These are phyloP conservation scores for Oophaga pumilio DNA, from an alignment of 2,113 vertebrate genomes.

Conservation along the genomic window DNA sequence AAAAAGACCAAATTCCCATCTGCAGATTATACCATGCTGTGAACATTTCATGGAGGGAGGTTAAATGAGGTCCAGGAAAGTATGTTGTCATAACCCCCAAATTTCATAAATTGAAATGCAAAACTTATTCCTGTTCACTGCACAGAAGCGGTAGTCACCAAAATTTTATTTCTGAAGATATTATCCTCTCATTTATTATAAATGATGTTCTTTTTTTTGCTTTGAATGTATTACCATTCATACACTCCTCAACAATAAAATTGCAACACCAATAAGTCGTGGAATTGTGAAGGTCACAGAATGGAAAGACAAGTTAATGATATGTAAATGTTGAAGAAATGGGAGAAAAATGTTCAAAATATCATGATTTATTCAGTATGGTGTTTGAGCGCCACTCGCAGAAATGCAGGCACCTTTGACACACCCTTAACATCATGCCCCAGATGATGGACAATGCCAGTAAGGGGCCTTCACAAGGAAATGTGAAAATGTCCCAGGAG, in stretches of 20 bases:
- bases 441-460: too few relatives aligned
- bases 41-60: background rate
- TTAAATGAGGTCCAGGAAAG: background rate
- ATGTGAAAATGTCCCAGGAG: too few relatives aligned
- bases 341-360: too few relatives aligned
- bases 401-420: too few relatives aligned
- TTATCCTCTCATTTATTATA: background rate
- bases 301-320: too few relatives aligned
- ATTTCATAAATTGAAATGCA: background rate
- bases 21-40: background rate
- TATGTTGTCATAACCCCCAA: background rate
- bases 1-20: background rate
- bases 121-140: background rate
- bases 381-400: too few relatives aligned
- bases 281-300: too few relatives aligned
- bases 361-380: too few relatives aligned
- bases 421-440: too few relatives aligned
- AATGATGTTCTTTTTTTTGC: background rate
- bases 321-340: too few relatives aligned
- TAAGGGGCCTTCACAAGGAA: too few relatives aligned
- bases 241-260: background rate
- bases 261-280: too few relatives aligned
- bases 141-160: background rate
- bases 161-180: background rate
- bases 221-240: background rate